These are phyloP conservation scores for Lithobates pipiens DNA, from an alignment of 2,797 vertebrate genomes.

Conservation along the genomic window DNA sequence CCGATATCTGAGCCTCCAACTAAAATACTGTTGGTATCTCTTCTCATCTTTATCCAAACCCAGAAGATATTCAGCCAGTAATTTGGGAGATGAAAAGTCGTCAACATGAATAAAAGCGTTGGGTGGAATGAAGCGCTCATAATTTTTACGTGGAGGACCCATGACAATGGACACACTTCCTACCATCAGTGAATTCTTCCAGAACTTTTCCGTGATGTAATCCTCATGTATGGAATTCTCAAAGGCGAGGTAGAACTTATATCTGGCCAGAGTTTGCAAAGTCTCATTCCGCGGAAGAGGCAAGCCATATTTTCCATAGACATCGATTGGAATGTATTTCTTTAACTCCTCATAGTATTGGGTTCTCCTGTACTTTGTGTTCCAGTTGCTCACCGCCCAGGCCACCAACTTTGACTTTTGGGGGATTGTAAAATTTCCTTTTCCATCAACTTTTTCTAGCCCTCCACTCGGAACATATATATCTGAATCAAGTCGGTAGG, in stretches of 20 bases:
- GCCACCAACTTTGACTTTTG: constrained; percentile 18
- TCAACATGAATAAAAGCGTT: no score
- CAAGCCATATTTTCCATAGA: not conserved
- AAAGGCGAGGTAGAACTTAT: constrained; percentile 8
- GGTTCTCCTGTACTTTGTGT: not conserved
- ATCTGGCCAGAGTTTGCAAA: not conserved
- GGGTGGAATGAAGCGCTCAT: no score
- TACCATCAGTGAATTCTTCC: no score
- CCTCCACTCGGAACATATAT: constrained; percentile 49
- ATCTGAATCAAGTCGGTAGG: not conserved
- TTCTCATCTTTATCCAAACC: no score
- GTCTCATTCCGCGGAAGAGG: not conserved
- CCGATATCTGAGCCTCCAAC: no score
- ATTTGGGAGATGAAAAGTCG: no score
- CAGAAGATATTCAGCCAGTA: no score
- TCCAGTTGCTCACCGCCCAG: constrained; percentile 26
- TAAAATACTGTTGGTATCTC: no score
- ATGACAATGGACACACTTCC: no score
- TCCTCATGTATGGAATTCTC: constrained; percentile 36
- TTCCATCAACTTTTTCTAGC: not conserved
- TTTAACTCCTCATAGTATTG: constrained; percentile 24
- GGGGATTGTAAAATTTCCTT: not conserved
- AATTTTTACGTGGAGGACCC: no score
- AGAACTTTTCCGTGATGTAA: not conserved
- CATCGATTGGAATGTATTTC: not conserved